Percentiles rank a stretch among this genome's conserved stretches.
Evolutionary conservation across 2,797 vertebrate species (phyloP).

Genomic region (Anableps anableps): DNA sequence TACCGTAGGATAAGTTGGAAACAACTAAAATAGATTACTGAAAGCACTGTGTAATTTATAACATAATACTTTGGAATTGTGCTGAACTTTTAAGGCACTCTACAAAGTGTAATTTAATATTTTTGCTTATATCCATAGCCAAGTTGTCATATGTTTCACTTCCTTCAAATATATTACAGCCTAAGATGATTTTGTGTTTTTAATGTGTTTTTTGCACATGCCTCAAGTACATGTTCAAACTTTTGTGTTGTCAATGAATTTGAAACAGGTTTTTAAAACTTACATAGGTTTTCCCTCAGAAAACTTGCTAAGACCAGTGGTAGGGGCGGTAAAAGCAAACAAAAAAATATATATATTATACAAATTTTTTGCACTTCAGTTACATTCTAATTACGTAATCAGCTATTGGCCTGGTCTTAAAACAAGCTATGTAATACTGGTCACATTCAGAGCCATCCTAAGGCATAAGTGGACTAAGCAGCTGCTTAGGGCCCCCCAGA

Average conservation of each 20-base stretch:
- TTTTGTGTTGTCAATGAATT: not conserved
- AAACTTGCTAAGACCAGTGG: too few species aligned
- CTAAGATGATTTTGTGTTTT: not conserved
- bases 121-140: not conserved
- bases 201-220: not conserved
- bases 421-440: too few species aligned
- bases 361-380: too few species aligned
- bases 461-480: too few species aligned
- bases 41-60: not conserved
- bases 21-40: not conserved
- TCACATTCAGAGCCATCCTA: too few species aligned
- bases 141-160: not conserved
- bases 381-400: too few species aligned
- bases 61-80: not conserved
- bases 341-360: too few species aligned
- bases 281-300: too few species aligned
- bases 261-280: not conserved
- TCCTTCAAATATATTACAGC: not conserved
- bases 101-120: not conserved
- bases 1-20: not conserved
- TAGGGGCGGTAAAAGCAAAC: too few species aligned
- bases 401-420: too few species aligned
- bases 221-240: not conserved
- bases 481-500: too few species aligned
- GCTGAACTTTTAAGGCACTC: not conserved